Base-by-base conservation (phyloP, 2,797 vertebrate species). In the Chromobotia macracanthus region DNA sequence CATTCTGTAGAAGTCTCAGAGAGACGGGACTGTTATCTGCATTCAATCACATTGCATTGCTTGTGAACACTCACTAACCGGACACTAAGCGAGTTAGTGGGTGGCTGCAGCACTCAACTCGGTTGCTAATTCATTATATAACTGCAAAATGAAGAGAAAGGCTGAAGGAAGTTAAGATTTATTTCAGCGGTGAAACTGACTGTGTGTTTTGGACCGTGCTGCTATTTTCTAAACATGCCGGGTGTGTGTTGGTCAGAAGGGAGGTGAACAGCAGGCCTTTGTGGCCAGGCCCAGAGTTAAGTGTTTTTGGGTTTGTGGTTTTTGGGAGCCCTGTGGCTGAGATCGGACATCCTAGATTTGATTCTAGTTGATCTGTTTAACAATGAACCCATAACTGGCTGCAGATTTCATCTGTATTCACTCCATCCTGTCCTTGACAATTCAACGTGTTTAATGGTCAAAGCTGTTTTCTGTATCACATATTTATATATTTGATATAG, bases 241-340 rank as follows among this genome's bases (percentile, higher is more conserved):
- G 89, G 72, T 83, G 87, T 82, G 79, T 88, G 91, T 89, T 87
- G 89, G 90, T 90, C 89, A 89, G 88, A 77, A 46, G 77, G 38
- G 88, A 88, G 89, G 90, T 84, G 91, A 90, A 90, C 88, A 90
- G 87, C 84, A 3, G 86, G 86, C 89, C 85, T 89, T 89, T 90
- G 90, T 90, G 89, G 90, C 86, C 77, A 82, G 81, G 75, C 85
- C 75, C 80, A 66, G 67, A 86, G 85, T 83, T 88, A 90, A 92
- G 90, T 90, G 88, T 90, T 89, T 90, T 91, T 91, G 86, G 82
- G 85, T 89, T 89, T 87, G 90, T 91, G 91, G 92, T 91, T 90
- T 83, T 87, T 77, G 58, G 78, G 77, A 83, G 53, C 77, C 84
- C 80, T 58, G 70, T 31, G 81, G 82, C 77, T 78, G 44, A 35